These are phyloP conservation scores for Furcula furcula DNA, from an alignment of 2,888 invertebrate genomes.

Conservation along the genomic window DNA sequence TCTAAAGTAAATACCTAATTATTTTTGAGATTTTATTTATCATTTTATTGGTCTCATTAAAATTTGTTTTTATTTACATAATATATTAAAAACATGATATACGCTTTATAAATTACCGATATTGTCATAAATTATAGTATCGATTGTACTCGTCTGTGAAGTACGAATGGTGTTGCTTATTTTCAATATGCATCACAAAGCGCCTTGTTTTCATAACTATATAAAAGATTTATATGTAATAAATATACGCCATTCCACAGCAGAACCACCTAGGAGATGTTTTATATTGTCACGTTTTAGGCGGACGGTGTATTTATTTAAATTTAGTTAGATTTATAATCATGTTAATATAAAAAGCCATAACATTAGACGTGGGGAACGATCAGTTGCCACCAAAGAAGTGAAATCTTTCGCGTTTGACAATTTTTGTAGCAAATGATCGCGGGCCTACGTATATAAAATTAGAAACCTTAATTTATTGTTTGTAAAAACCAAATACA, in stretches of 20 bases:
- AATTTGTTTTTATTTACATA: no score
- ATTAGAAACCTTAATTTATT: slow-evolving; percentile 34
- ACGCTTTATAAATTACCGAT: no score
- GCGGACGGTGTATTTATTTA: slow-evolving; percentile 34
- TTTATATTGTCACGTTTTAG: slow-evolving; percentile 21
- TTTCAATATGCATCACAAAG: slow-evolving; percentile 24
- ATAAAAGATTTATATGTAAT: slow-evolving; percentile 17
- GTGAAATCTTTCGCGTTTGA: not conserved
- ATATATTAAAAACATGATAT: no score
- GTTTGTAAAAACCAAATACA: slow-evolving; percentile 46
- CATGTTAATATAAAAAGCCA: slow-evolving; percentile 44
- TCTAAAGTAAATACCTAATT: no score
- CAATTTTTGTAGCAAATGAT: slow-evolving; percentile 7
- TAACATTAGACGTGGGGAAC: slow-evolving; percentile 24
- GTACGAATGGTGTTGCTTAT: no score
- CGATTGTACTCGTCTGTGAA: no score
- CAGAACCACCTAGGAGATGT: slow-evolving; percentile 36
- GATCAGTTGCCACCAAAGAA: slow-evolving; percentile 13
- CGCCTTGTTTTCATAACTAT: slow-evolving; percentile 16
- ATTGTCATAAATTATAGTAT: no score
- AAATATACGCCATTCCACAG: slow-evolving; percentile 48
- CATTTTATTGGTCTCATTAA: no score
- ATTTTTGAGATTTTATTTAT: no score
- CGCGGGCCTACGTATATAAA: slow-evolving; percentile 5
- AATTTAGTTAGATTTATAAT: slow-evolving; percentile 38